These are phyloP conservation scores for Origma solitaria DNA, from an alignment of 2,113 vertebrate genomes.

Conservation along the genomic window DNA sequence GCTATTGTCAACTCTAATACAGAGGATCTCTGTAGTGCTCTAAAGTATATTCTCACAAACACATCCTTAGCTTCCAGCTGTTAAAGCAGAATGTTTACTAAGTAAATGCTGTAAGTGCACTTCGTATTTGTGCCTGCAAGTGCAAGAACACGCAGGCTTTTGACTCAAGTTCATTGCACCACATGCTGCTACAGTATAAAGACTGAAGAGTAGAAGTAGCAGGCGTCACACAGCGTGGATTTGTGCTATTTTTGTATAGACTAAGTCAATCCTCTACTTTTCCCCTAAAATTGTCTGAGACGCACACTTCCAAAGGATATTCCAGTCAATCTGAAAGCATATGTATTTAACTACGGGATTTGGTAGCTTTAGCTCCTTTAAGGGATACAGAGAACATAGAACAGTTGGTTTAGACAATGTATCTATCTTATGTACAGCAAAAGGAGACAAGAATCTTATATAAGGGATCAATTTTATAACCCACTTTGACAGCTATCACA, in stretches of 20 bases:
- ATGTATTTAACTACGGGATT: rapidly evolving
- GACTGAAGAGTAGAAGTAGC: not conserved
- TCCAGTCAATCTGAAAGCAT: not conserved
- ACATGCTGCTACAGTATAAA: not conserved
- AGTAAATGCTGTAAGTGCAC: not conserved
- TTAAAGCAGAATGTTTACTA: not conserved
- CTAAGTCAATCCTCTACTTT: not conserved
- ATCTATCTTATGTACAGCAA: not conserved
- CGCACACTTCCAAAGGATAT: not conserved
- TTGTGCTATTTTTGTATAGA: not conserved
- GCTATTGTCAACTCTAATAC: not conserved
- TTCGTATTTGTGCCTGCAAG: not conserved
- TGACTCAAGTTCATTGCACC: not conserved
- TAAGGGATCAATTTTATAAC: not conserved
- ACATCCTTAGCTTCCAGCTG: not conserved
- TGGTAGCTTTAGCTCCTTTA: not conserved
- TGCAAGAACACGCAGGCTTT: rapidly evolving
- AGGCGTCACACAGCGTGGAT: not conserved
- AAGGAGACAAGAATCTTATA: not conserved
- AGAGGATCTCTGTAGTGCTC: not conserved
- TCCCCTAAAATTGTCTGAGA: not conserved
- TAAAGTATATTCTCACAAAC: not conserved
- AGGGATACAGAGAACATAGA: not conserved
- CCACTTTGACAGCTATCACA: not conserved
- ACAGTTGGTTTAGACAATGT: rapidly evolving